Percentiles rank a stretch among this genome's conserved stretches.
These are phyloP conservation scores for Apostichopus leukothele DNA, from an alignment of 53 echinoderm and acorn worm genomes.

Conservation along the genomic window DNA sequence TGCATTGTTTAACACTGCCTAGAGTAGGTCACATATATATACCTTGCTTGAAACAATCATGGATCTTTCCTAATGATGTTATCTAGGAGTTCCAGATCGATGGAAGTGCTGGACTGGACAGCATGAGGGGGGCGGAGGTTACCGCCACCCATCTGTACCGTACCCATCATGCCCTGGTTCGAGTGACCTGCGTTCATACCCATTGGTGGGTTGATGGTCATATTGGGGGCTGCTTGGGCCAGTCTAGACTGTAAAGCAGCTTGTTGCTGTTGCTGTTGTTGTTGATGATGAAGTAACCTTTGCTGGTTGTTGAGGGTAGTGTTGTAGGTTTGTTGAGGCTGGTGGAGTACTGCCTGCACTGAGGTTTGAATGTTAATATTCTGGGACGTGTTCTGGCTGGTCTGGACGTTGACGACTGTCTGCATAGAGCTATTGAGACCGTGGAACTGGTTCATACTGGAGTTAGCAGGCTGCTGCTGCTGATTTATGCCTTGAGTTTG, in stretches of 20 bases:
- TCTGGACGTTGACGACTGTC: conserved; percentile 41
- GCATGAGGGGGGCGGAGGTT: not conserved
- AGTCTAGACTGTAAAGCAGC: not conserved
- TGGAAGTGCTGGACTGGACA: conserved; percentile 27
- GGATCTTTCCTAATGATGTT: conserved; percentile 38
- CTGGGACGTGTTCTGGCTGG: conserved; percentile 45
- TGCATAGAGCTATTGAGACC: conserved; percentile 11
- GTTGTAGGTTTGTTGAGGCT: not conserved
- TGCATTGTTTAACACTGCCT: conserved; percentile 3
- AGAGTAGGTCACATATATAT: not conserved
- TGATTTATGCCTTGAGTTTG: conserved; percentile 19
- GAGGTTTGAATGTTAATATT: conserved; percentile 42
- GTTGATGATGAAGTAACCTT: not conserved
- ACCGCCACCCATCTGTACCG: not conserved
- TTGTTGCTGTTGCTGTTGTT: conserved; percentile 23
- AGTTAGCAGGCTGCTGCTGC: not conserved
- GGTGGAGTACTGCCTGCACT: conserved; percentile 40
- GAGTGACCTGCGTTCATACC: not conserved
- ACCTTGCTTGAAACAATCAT: not conserved
- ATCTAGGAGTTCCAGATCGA: conserved; percentile 22
- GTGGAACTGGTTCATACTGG: conserved; percentile 13
- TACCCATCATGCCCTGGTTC: conserved; percentile 29
- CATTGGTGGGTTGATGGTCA: conserved; percentile 9
- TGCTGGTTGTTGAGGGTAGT: conserved; percentile 17
- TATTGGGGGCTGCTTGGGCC: not conserved